These are phyloP conservation scores for Pollimyrus isidori DNA, from an alignment of 2,113 vertebrate genomes.

Conservation along the genomic window DNA sequence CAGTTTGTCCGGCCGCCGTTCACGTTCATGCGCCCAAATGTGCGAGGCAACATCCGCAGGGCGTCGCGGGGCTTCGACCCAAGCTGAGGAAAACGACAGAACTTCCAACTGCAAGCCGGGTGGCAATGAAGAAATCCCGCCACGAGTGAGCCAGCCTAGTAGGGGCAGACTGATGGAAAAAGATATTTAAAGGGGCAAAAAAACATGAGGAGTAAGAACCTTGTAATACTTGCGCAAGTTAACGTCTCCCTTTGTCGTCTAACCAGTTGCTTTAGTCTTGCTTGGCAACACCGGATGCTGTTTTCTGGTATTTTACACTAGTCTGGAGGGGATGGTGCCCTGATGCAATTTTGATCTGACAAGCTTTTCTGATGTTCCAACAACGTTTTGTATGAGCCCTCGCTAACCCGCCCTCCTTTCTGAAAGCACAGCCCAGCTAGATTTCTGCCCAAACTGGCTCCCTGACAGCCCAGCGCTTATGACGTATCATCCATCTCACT, in stretches of 20 bases:
- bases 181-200: not conserved
- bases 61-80: slow-evolving; percentile 48
- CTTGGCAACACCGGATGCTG: not conserved
- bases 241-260: not conserved
- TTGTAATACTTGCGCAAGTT: not conserved
- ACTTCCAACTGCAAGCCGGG: slow-evolving; percentile 44
- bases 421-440: not conserved
- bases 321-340: not conserved
- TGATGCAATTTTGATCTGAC: not conserved
- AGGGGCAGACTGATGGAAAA: not conserved
- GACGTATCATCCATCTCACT: not conserved
- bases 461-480: not conserved
- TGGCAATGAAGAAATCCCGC: slow-evolving; percentile 29
- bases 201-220: not conserved
- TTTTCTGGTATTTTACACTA: not conserved
- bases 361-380: not conserved
- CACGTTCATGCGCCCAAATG: slow-evolving; percentile 52
- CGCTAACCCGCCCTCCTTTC: slow-evolving; percentile 15
- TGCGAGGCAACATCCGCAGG: slow-evolving; percentile 48
- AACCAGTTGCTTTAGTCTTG: not conserved
- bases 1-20: slow-evolving; percentile 46
- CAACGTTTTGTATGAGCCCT: not conserved
- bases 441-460: not conserved
- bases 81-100: slow-evolving; percentile 52
- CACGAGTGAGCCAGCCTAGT: slow-evolving; percentile 34